Evolutionary conservation across 2,888 invertebrate species (phyloP).

Genomic region (Dasysyrphus albostriatus): DNA sequence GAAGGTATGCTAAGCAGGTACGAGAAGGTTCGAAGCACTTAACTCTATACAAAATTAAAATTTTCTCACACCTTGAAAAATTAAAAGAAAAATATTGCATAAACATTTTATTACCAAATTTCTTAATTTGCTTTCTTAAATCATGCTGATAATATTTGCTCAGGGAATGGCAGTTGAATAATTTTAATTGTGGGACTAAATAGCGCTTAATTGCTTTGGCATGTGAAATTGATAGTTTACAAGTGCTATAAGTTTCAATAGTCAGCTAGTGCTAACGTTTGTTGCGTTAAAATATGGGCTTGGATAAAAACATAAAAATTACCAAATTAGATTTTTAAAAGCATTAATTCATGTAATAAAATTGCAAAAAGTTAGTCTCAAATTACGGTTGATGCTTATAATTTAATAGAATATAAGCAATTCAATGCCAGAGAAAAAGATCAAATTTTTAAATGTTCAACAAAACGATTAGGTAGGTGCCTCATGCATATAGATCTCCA

Average conservation of each 20-base stretch:
- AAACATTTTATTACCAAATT: not conserved
- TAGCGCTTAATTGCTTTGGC: not conserved
- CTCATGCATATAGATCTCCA: not conserved
- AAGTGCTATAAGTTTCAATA: not conserved
- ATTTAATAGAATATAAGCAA: not conserved
- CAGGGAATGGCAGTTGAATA: not conserved
- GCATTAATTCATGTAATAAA: not conserved
- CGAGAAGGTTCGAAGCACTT: no score
- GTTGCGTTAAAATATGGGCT: not conserved
- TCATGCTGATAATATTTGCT: not conserved
- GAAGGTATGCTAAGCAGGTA: no score
- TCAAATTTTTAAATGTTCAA: not conserved
- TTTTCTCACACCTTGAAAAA: no score
- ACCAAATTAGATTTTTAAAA: not conserved
- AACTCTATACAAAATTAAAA: no score
- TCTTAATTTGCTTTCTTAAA: not conserved
- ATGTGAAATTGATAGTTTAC: slow-evolving; percentile 1
- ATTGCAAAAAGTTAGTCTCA: not conserved
- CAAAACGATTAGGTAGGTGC: not conserved
- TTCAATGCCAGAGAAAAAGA: slow-evolving; percentile 10
- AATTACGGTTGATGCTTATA: slow-evolving; percentile 10
- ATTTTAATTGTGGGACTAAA: not conserved
- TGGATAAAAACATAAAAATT: not conserved
- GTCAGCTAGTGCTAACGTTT: not conserved
- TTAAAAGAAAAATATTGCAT: not conserved